Base-by-base conservation (phyloP, 1,140 invertebrate genomes). In the Trissolcus basalis region DNA sequence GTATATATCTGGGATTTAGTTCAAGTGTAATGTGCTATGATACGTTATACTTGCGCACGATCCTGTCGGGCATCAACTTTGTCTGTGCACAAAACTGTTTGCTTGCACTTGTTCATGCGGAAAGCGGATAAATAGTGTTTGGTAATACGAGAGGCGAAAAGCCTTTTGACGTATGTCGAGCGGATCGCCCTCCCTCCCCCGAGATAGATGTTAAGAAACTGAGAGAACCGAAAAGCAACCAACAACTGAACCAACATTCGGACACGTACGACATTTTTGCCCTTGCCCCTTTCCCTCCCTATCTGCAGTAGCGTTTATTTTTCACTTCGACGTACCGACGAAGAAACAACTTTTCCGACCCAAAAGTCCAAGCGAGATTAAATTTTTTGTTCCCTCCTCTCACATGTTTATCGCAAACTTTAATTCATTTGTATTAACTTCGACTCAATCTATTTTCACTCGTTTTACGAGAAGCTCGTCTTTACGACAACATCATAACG, bases 51-150 rank as follows among this genome's bases (percentile, higher is more conserved):
- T 59, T 51, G 48, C 48, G 35, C 53, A 16, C 48, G n/a, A 67
- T 67, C 44, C 33, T 59, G 60, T 73, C 49, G 59, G 53, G 19
- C 55, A 49, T 54, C 35, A 13, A 73, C 54, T 64, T 60, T 61
- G 61, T 51, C 56, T 55, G 56, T 27, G 41, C 50, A 56, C 33
- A 61, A 67, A 56, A 56, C 43, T 69, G 65, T 64, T 75, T 64
- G 63, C 72, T 69, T 56, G 47, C 54, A 75, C 59, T 65, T 65
- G 49, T 61, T 35, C 59, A 75, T 75, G 72, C 65, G 50, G 70
- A 75, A 75, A 58, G 47, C 53, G 64, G 65, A 75, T 75, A 69
- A 69, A 75, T 69, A 75, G 59, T 16, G 64, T 63, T 58, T 58
- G 48, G 59, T 69, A 64, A 59, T 59, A 12, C 72, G 39, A 68